phyloP scores from a whole-genome alignment of 2,113 vertebrate species.

The Hemibagrus wyckioides region DNA sequence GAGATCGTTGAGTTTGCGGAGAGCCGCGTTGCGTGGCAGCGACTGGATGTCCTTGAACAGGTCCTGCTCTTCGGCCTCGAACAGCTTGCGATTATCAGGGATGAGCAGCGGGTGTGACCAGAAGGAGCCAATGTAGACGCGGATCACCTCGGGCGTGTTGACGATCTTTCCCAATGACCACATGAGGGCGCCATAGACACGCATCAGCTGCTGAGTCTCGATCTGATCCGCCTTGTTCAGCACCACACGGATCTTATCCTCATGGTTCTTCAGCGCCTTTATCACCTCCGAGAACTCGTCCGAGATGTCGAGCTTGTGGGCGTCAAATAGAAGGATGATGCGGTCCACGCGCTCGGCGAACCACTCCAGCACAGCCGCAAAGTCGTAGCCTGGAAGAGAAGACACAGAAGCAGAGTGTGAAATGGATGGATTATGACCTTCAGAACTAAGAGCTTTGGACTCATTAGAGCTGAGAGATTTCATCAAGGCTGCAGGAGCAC shows the following conservation, averaged over 20 bases:
- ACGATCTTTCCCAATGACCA: conserved; percentile 98
- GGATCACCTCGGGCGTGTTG: conserved; percentile 96
- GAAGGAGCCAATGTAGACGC: conserved; percentile 98
- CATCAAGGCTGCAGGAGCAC: background rate
- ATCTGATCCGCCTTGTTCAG: conserved; percentile 98
- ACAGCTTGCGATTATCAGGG: conserved; percentile 93
- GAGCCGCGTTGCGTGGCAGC: conserved; percentile 90
- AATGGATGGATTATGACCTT: background rate
- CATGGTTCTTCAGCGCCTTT: conserved; percentile 96
- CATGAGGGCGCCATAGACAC: conserved; percentile 97
- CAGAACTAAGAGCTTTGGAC: background rate
- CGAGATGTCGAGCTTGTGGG: conserved; percentile 97
- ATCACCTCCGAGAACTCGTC: conserved; percentile 98
- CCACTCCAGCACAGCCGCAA: conserved; percentile 94
- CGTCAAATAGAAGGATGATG: conserved; percentile 95
- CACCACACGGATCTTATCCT: conserved; percentile 98
- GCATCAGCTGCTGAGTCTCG: conserved; percentile 97
- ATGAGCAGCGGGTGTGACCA: conserved; percentile 96
- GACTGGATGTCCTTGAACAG: conserved; percentile 96
- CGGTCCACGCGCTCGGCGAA: conserved; percentile 95
- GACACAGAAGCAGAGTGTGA: background rate
- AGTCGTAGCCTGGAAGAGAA: conserved; percentile 85
- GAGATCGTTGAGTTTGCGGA: conserved; percentile 95
- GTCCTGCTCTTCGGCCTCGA: conserved; percentile 96
- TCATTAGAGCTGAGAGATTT: background rate